These are phyloP conservation scores for Trissolcus japonicus DNA, from an alignment of 2,888 invertebrate species.

Conservation along the genomic window DNA sequence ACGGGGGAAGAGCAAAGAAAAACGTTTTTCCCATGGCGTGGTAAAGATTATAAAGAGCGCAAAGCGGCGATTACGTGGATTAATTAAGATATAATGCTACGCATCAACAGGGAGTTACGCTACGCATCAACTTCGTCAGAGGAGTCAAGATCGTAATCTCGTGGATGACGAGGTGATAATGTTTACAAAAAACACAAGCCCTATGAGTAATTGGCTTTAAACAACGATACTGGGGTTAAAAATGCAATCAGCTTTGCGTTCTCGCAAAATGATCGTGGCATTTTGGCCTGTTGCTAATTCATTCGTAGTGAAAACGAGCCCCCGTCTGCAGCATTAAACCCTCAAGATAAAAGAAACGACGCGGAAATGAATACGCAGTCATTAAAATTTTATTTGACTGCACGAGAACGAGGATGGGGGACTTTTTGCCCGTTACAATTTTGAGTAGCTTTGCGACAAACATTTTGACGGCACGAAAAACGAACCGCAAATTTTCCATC, in stretches of 20 bases:
- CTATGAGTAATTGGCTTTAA: not conserved
- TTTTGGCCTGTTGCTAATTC: not conserved
- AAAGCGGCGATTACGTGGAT: conserved; percentile 10
- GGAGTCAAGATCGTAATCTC: conserved; percentile 10
- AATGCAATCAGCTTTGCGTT: not conserved
- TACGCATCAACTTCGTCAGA: conserved; percentile 10
- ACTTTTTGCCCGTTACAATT: conserved; percentile 31
- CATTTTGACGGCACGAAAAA: conserved; percentile 42
- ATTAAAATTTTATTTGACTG: conserved; percentile 38
- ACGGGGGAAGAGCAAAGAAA: conserved; percentile 3
- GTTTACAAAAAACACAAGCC: not conserved
- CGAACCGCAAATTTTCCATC: conserved; percentile 35
- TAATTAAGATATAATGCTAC: conserved; percentile 33
- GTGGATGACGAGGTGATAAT: not conserved
- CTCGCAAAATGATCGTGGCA: too few species aligned
- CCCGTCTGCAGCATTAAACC: not conserved
- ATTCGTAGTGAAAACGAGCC: not conserved
- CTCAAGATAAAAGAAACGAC: conserved; percentile 15
- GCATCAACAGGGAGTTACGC: conserved; percentile 5
- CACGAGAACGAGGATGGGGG: not conserved
- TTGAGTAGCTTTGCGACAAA: conserved; percentile 41
- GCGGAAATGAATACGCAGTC: conserved; percentile 35
- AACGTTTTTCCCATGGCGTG: conserved; percentile 3
- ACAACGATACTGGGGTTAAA: not conserved
- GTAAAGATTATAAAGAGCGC: conserved; percentile 12